These are phyloP conservation scores for Aleiodes alternator DNA, from an alignment of 2,888 invertebrate genomes.

Conservation along the genomic window DNA sequence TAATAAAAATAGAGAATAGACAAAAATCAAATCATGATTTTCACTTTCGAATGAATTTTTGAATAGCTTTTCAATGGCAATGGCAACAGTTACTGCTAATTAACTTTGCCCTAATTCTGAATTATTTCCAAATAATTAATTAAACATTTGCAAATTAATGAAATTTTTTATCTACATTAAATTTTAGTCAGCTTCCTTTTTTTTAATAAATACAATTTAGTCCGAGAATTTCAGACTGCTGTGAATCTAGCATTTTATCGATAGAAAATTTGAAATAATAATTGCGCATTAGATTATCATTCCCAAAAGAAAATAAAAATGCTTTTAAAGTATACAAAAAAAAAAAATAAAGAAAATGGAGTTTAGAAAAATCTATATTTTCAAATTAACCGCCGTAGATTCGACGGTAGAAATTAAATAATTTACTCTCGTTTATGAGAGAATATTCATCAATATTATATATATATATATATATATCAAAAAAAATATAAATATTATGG, in stretches of 20 bases:
- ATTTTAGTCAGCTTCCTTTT: conserved; percentile 22
- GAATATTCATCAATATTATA: conserved; percentile 21
- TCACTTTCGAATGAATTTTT: not conserved
- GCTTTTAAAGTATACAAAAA: too few species aligned
- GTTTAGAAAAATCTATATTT: not conserved
- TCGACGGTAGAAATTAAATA: conserved; percentile 25
- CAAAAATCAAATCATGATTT: conserved; percentile 5
- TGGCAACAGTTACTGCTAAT: not conserved
- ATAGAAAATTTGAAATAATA: not conserved
- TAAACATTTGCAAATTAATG: conserved; percentile 9
- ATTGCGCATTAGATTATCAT: conserved; percentile 21
- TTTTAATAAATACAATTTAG: conserved; percentile 22
- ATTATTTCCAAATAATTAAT: not conserved
- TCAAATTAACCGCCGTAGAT: conserved; percentile 4
- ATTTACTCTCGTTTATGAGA: not conserved
- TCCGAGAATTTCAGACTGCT: conserved; percentile 30
- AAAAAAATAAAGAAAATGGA: too few species aligned
- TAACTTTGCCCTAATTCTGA: not conserved
- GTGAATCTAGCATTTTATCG: conserved; percentile 20
- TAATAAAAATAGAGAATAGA: too few species aligned
- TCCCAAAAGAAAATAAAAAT: not conserved
- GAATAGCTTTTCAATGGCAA: conserved; percentile 16
- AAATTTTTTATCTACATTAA: not conserved
- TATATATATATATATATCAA: not conserved
- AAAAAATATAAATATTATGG: conserved; percentile 5